A percentile compares a stretch with the other conserved stretches of the same genome.
phyloP scores from a whole-genome alignment of 1,140 invertebrate genomes.

The Venturia canescens region DNA sequence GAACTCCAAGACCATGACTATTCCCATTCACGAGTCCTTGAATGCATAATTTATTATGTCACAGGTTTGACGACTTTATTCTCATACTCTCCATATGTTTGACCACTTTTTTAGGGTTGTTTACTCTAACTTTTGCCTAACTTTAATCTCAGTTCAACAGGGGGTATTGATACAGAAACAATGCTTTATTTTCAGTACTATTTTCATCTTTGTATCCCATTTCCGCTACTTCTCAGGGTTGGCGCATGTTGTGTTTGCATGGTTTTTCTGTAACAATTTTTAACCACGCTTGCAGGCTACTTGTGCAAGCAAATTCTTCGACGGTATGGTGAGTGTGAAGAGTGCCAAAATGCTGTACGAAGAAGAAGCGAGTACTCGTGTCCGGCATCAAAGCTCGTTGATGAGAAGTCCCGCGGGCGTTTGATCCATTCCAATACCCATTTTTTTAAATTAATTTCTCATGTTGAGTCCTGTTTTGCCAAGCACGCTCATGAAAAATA shows the following conservation, averaged over 20 bases:
- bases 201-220: not conserved
- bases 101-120: not conserved
- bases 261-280: not conserved
- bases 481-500: not conserved
- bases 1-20: not conserved
- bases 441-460: not conserved
- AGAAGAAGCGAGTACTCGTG: not conserved
- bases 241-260: not conserved
- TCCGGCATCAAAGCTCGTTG: slow-evolving; percentile 5
- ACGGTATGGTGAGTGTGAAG: slow-evolving; percentile 1
- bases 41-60: not conserved
- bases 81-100: not conserved
- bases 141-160: not conserved
- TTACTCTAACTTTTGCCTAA: not conserved
- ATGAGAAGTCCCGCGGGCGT: slow-evolving; percentile 19
- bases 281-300: slow-evolving; percentile 6
- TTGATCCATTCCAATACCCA: slow-evolving; percentile 20
- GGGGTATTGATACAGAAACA: too few species aligned
- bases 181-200: not conserved
- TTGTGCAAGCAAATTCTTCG: not conserved
- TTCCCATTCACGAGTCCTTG: not conserved
- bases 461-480: slow-evolving; percentile 29
- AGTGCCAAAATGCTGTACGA: not conserved
- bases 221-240: not conserved
- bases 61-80: not conserved